phyloP scores from a whole-genome alignment of 2,888 invertebrate genomes.

The Athripsodes cinereus region DNA sequence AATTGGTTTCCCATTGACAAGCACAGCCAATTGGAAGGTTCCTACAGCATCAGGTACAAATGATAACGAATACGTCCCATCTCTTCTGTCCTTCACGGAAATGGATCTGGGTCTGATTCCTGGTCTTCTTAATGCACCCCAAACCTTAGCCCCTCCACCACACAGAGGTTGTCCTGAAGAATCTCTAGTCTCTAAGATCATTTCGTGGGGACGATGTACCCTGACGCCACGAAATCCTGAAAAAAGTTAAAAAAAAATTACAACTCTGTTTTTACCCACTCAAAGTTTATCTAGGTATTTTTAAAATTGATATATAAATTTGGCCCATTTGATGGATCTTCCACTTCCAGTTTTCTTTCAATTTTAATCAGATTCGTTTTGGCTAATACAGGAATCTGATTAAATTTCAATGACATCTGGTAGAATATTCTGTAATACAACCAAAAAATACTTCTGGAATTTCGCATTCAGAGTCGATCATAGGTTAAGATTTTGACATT shows the following conservation, averaged over 20 bases:
- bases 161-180: constrained; percentile 56
- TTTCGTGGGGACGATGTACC: constrained; percentile 57
- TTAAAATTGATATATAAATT: too few species aligned
- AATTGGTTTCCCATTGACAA: constrained; percentile 58
- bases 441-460: too few species aligned
- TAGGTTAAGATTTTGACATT: too few species aligned
- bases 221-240: constrained; percentile 53
- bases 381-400: too few species aligned
- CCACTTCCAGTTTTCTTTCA: too few species aligned
- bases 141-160: constrained; percentile 41
- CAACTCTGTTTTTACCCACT: too few species aligned
- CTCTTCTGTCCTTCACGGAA: constrained; percentile 53
- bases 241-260: too few species aligned
- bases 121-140: constrained; percentile 49
- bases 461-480: too few species aligned
- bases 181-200: constrained; percentile 56
- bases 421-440: too few species aligned
- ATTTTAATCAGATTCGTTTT: too few species aligned
- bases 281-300: neutral
- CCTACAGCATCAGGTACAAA: constrained; percentile 61
- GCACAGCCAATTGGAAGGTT: constrained; percentile 54
- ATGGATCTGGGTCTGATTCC: constrained; percentile 46
- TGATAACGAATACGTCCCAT: constrained; percentile 57
- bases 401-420: too few species aligned
- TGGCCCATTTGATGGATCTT: too few species aligned